Evolutionary conservation across 2,113 vertebrate genomes (phyloP), one percentile per base, ranked within the genome.

Genomic region (Salvelinus fontinalis): DNA sequence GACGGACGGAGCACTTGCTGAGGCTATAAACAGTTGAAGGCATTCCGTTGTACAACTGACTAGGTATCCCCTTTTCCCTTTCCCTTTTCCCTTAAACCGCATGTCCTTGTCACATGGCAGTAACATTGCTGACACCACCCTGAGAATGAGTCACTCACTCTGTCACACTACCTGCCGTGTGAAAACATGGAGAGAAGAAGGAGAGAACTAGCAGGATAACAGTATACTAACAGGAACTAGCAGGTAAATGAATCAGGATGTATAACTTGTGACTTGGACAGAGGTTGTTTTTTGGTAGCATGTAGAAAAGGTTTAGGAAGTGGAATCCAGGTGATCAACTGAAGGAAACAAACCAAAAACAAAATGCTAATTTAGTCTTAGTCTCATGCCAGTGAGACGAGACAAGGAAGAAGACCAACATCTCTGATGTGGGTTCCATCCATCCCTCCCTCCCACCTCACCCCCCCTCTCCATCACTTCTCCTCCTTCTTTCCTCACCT

Each of bases 401-500:
- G 93, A 88, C 88, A 84, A 84, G 86, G 77, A 89, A 81, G 85
- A 74, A 71, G 1, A 34, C 5, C 31, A 34, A 7, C 1, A 24
- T 74, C 75, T 88, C 22, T 85, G 88, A 92, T 85, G 89, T 89
- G 75, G 48, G 70, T 74, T 88, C 86, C 80, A 85, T 84, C 84
- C 77, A n/a, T n/a, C n/a, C n/a, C n/a, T 85, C 85, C 87, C 31
- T 39, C 18, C 8, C 48, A 73, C 13, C 59, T 71, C 75, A 86
- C 87, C 81, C 83, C 82, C n/a, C 85, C 82, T 86, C 67, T 16
- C n/a, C 72, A 26, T 22, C 16, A 20, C 59, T 12, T n/a, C n/a
- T 22, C n/a, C 70, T 66, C 70, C 64, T 6, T 60, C 60, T 93
- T 92, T 92, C 88, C 88, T 90, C 90, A 84, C 72, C 87, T 34